A percentile compares a stretch with the other conserved stretches of the same genome.
These are phyloP conservation scores for Chrysochloris asiatica DNA, from an alignment of 2,113 vertebrate species.

Conservation along the genomic window DNA sequence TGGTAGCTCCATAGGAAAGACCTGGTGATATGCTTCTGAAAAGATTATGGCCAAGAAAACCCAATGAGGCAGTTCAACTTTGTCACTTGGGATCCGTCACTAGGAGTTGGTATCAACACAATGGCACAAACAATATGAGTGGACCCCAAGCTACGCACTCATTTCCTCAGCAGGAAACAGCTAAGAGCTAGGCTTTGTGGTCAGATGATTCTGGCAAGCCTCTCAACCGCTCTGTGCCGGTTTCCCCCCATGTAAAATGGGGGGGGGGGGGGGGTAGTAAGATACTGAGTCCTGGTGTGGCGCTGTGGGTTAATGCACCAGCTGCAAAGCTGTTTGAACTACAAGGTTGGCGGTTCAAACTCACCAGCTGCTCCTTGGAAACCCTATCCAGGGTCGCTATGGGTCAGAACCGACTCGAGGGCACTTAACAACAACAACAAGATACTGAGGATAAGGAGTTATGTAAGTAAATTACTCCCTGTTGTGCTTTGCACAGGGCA, in stretches of 20 bases:
- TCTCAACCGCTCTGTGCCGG: neutral
- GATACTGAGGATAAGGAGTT: neutral
- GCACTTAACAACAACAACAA: too few species aligned
- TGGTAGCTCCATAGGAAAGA: neutral
- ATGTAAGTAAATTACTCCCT: neutral
- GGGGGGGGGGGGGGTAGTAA: too few species aligned
- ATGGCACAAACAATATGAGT: neutral
- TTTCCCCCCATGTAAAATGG: constrained; percentile 16
- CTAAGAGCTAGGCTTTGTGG: neutral
- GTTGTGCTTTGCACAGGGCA: neutral
- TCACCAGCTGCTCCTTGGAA: too few species aligned
- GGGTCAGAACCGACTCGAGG: too few species aligned
- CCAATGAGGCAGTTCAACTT: neutral
- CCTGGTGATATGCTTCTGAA: neutral
- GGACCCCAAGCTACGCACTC: neutral
- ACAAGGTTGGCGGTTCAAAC: too few species aligned
- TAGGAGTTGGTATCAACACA: neutral
- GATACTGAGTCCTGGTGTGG: too few species aligned
- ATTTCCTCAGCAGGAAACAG: neutral
- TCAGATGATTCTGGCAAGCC: neutral
- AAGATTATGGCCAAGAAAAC: neutral
- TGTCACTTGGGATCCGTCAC: neutral
- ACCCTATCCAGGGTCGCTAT: too few species aligned
- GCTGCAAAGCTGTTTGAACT: too few species aligned
- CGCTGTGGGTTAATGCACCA: too few species aligned